Evolutionary conservation across 2,797 vertebrate genomes (phyloP).

Genomic region (Halcyon smyrnensis): DNA sequence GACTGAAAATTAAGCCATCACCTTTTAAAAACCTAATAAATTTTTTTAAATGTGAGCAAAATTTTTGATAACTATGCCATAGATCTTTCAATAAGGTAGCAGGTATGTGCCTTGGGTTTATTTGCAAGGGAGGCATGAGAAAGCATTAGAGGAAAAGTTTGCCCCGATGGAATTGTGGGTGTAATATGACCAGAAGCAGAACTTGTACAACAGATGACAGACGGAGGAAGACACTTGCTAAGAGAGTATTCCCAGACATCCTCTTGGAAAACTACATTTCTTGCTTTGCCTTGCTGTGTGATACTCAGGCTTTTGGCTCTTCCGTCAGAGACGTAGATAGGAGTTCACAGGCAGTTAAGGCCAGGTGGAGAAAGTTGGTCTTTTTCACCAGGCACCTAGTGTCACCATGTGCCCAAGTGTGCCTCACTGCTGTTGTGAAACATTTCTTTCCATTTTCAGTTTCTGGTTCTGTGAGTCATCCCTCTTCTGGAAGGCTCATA

Average conservation of each 20-base stretch:
- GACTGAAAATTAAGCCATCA: background rate
- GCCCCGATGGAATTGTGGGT: background rate
- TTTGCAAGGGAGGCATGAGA: background rate
- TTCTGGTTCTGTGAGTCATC: background rate
- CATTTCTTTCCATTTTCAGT: background rate
- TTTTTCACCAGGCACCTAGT: background rate
- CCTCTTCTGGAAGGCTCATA: background rate
- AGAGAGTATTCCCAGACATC: conserved; percentile 29
- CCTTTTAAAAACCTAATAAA: background rate
- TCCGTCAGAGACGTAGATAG: background rate
- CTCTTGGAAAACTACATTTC: background rate
- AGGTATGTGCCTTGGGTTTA: background rate
- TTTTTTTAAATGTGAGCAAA: background rate
- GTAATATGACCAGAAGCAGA: conserved; percentile 53
- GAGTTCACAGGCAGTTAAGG: background rate
- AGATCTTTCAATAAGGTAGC: background rate
- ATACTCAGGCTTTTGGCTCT: background rate
- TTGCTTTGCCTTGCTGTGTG: background rate
- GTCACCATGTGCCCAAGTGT: background rate
- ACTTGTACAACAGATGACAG: background rate
- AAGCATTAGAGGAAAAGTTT: background rate
- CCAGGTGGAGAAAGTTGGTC: background rate
- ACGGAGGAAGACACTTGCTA: background rate
- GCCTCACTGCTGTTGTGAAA: background rate
- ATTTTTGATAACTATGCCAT: background rate